phyloP scores from a whole-genome alignment of 2,888 invertebrate genomes.

The Sipunculus nudus region DNA sequence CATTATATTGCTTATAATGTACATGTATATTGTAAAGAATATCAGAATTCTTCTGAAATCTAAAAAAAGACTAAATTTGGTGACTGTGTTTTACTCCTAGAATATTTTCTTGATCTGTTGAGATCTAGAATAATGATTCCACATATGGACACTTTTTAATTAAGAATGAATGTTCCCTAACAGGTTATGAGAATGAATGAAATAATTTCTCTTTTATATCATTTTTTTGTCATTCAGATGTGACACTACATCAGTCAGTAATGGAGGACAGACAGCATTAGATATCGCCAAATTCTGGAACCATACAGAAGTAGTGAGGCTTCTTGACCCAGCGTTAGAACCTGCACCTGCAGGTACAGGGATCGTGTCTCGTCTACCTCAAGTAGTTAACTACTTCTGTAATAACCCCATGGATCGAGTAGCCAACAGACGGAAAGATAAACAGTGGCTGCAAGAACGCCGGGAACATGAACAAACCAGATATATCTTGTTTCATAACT shows the following conservation, averaged over 20 bases:
- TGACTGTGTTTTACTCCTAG: no score
- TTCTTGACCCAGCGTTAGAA: slow-evolving; percentile 35
- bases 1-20: no score
- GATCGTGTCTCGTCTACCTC: neutral
- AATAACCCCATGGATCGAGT: slow-evolving; percentile 55
- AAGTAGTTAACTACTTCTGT: slow-evolving; percentile 55
- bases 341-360: slow-evolving; percentile 27
- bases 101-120: no score
- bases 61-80: no score
- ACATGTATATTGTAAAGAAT: no score
- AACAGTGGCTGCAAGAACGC: slow-evolving; percentile 50
- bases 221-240: slow-evolving; percentile 43
- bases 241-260: slow-evolving; percentile 52
- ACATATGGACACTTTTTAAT: no score
- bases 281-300: slow-evolving; percentile 64
- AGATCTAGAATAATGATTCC: no score
- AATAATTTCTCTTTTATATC: neutral
- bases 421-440: slow-evolving; percentile 57
- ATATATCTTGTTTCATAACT: slow-evolving; percentile 55
- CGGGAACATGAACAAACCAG: slow-evolving; percentile 45
- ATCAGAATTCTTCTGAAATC: no score
- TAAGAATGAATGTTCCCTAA: neutral
- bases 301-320: slow-evolving; percentile 45
- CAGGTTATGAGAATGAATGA: neutral
- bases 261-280: slow-evolving; percentile 61